phyloP scores from a whole-genome alignment of 2,113 vertebrate genomes.

The Gobiocypris rarus region DNA sequence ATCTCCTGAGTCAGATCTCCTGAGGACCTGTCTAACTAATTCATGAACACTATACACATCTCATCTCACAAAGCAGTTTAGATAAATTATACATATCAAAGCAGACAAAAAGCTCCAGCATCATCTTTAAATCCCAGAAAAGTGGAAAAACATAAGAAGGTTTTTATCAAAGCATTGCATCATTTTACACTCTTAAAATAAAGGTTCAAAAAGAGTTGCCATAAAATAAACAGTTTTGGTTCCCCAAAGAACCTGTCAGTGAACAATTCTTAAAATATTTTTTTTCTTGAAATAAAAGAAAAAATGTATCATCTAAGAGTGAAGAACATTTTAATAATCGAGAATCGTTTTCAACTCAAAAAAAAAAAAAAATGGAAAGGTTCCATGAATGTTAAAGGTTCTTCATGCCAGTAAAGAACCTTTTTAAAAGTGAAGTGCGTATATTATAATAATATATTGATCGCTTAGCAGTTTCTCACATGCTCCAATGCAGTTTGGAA shows the following conservation, averaged over 20 bases:
- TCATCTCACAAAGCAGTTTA: conserved; percentile 15
- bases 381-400: too few species aligned
- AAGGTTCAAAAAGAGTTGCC: too few species aligned
- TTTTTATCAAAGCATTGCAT: conserved; percentile 8
- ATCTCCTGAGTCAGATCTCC: conserved; percentile 24
- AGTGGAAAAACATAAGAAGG: conserved; percentile 1
- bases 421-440: neutral
- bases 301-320: too few species aligned
- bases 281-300: too few species aligned
- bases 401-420: too few species aligned
- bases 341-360: too few species aligned
- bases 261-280: too few species aligned
- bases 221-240: too few species aligned
- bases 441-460: neutral
- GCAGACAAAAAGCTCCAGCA: conserved; percentile 10
- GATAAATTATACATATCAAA: conserved; percentile 30
- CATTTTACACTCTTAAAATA: neutral
- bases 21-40: conserved; percentile 25
- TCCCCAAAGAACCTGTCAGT: too few species aligned
- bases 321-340: too few species aligned
- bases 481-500: neutral
- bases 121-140: conserved; percentile 9
- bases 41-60: conserved; percentile 13
- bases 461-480: neutral
- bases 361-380: too few species aligned